These are phyloP conservation scores for Rhopalosiphum maidis DNA, from an alignment of 1,140 invertebrate genomes.

Conservation along the genomic window DNA sequence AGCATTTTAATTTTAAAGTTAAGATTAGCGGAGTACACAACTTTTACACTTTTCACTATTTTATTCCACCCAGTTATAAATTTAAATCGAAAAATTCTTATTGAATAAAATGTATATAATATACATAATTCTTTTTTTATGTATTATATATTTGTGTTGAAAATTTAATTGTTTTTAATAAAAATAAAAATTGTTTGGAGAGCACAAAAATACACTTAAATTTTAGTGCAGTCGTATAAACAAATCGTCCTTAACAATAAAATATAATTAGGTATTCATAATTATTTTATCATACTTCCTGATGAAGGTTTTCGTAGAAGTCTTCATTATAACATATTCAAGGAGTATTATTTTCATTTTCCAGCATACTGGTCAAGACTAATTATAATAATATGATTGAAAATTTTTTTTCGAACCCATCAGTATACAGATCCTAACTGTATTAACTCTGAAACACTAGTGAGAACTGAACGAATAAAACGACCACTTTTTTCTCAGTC, in stretches of 20 bases:
- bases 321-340: too few species aligned
- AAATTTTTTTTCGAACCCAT: background rate
- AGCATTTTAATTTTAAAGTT: background rate
- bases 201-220: background rate
- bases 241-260: background rate
- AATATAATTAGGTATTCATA: background rate
- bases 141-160: too few species aligned
- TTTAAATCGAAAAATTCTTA: background rate
- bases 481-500: background rate
- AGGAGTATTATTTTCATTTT: too few species aligned
- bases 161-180: background rate
- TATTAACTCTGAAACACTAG: background rate
- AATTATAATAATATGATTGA: background rate
- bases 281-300: background rate
- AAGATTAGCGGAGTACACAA: background rate
- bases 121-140: too few species aligned
- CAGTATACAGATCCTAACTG: background rate
- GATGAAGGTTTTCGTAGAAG: background rate
- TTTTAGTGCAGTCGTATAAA: background rate
- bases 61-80: background rate
- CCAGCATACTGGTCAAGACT: background rate
- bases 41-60: background rate
- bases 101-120: background rate
- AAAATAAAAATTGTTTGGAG: background rate
- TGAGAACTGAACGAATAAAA: background rate